These are phyloP conservation scores for Boleophthalmus pectinirostris DNA, from an alignment of 2,113 vertebrate species.

Conservation along the genomic window DNA sequence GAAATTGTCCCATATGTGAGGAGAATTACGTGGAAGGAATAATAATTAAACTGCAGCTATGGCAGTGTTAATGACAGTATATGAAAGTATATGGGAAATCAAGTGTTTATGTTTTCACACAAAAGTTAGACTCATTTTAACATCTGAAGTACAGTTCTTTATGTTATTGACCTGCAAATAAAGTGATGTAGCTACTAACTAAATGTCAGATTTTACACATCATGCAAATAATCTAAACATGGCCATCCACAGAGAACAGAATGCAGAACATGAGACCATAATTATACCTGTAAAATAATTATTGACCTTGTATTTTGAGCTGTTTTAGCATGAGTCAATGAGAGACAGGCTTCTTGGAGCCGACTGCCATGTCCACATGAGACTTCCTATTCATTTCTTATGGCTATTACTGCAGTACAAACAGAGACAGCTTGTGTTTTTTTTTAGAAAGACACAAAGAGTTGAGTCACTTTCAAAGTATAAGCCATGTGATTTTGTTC, in stretches of 20 bases:
- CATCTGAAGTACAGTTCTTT: background rate
- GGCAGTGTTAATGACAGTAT: too few species aligned
- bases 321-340: slow-evolving; percentile 8
- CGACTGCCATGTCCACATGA: slow-evolving; percentile 6
- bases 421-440: background rate
- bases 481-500: slow-evolving; percentile 9
- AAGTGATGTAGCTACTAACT: background rate
- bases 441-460: background rate
- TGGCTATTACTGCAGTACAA: slow-evolving; percentile 1
- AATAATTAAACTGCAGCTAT: too few species aligned
- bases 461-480: slow-evolving; percentile 5
- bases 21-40: too few species aligned
- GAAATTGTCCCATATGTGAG: too few species aligned
- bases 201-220: background rate
- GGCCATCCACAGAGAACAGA: background rate
- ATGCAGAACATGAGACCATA: slow-evolving; percentile 2
- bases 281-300: slow-evolving; percentile 9
- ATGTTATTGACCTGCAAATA: background rate
- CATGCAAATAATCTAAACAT: background rate
- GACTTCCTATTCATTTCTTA: slow-evolving; percentile 7
- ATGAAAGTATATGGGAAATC: too few species aligned
- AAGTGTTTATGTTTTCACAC: too few species aligned
- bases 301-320: slow-evolving; percentile 9
- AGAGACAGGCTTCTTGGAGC: slow-evolving; percentile 1
- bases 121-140: too few species aligned